Percentiles rank a stretch among this genome's conserved stretches.
Conservation (phyloP, 2,113 vertebrate genomes). For the Morone saxatilis region DNA sequence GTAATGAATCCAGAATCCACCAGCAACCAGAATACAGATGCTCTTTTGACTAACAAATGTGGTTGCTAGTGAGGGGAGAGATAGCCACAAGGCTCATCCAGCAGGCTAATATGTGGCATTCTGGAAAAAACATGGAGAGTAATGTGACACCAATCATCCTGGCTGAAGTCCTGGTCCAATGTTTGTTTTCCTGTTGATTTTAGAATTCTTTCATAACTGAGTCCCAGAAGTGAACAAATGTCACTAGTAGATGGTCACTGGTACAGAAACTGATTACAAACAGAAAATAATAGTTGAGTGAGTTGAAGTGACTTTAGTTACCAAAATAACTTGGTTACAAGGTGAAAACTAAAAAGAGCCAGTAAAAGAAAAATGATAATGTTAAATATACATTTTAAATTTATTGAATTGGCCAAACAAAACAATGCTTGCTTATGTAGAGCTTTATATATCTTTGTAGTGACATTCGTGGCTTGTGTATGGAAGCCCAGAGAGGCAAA, state of each 20-base stretch:
- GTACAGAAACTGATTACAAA: neutral
- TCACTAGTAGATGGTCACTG: neutral
- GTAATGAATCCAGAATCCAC: neutral
- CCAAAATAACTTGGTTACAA: too few relatives aligned
- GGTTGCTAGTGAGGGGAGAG: neutral
- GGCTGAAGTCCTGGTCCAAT: neutral
- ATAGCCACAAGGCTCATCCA: conserved; percentile 18
- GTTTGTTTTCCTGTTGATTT: neutral
- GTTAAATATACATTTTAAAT: too few relatives aligned
- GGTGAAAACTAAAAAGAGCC: too few relatives aligned
- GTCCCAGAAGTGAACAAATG: neutral
- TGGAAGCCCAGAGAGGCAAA: too few relatives aligned
- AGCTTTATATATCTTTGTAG: neutral
- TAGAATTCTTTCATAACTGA: neutral
- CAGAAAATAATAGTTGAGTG: neutral
- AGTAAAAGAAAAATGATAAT: neutral
- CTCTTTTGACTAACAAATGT: conserved; percentile 74
- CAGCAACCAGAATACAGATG: conserved; percentile 24
- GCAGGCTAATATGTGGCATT: conserved; percentile 15
- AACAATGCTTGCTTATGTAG: neutral
- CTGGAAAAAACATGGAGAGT: neutral
- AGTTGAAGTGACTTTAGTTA: neutral
- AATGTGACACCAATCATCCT: neutral
- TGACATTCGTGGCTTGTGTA: too few relatives aligned
- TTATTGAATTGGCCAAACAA: too few relatives aligned